Evolutionary conservation across 2,888 invertebrate genomes (phyloP).

Genomic region (Rambutsinella grinnellia): DNA sequence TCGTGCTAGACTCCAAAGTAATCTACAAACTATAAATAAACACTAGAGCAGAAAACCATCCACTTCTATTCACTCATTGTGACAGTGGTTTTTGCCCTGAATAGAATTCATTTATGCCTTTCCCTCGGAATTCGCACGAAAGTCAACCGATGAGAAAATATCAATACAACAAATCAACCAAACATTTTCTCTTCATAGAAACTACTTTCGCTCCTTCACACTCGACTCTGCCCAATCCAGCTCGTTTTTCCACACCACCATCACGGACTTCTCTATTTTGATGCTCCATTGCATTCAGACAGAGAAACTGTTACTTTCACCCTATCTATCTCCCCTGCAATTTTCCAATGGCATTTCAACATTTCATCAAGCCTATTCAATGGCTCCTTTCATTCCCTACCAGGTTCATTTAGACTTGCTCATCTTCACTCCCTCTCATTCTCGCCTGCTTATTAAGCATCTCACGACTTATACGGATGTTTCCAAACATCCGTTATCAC

Average conservation of each 20-base stretch:
- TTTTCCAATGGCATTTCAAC: background rate
- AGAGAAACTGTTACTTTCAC: background rate
- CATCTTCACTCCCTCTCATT: too few species aligned
- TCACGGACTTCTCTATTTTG: background rate
- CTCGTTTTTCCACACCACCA: background rate
- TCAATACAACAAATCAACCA: too few species aligned
- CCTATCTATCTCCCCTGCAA: too few species aligned
- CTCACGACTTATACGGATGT: constrained; percentile 39
- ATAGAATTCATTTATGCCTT: constrained; percentile 47
- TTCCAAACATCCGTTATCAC: constrained; percentile 22
- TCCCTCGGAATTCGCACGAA: constrained; percentile 50
- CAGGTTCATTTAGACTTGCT: background rate
- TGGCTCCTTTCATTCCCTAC: background rate
- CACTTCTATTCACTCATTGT: too few species aligned
- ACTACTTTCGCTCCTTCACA: too few species aligned
- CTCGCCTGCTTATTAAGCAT: constrained; percentile 33
- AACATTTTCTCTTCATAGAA: too few species aligned
- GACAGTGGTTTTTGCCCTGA: too few species aligned
- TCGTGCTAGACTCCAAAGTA: too few species aligned
- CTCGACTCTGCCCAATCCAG: too few species aligned
- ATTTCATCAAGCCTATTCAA: background rate
- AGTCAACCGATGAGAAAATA: too few species aligned
- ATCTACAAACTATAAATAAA: too few species aligned
- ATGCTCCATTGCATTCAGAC: background rate
- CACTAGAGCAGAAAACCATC: too few species aligned